Base-by-base conservation (phyloP, 2,888 invertebrate species). In the Drosophila mimetica region DNA sequence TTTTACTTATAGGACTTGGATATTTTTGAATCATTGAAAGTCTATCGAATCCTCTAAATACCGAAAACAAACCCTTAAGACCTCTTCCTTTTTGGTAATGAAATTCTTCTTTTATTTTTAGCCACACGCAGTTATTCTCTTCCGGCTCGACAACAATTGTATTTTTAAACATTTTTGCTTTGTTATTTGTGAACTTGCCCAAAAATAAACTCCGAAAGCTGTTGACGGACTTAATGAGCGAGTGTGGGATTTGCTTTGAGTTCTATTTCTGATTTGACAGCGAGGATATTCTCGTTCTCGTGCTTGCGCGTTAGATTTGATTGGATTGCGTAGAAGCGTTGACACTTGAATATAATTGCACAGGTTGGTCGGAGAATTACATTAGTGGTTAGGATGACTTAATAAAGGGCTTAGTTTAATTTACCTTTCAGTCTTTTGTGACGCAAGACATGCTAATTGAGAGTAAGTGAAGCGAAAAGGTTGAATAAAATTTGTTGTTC, bases 21-120 rank as follows among this genome's bases (percentile, higher is more conserved):
- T n/a, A n/a, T n/a, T 25, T 7, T 25, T 6, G 7, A 25, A 22
- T 22, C n/a, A 36, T n/a, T 7, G 13, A 4, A 2, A 37, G 9
- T 37, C 9, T 2, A 4, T 16, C 36, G 13, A 5, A n/a, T n/a
- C 20, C 16, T 8, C 11, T 13, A 9, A 30, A 14, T 13, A 9
- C 14, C 1, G 2, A 34, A 14, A 20, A 7, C 37, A 72, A 59
- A 61, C 58, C 66, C 76, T 70, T 63, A 75, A 82, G 58, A 54
- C 64, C 60, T 61, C 65, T 59, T 75, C 34, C 65, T 51, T 51
- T 60, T 48, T 53, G 66, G 47, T 66, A 84, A 86, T 84, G 58
- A 80, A 83, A 71, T 69, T 64, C 54, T 63, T 44, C 39, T 55
- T 55, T 67, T 87, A 77, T 85, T 42, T 69, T 52, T 74, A 46